Conservation (phyloP, 2,797 vertebrate genomes). For the Picus viridis region DNA sequence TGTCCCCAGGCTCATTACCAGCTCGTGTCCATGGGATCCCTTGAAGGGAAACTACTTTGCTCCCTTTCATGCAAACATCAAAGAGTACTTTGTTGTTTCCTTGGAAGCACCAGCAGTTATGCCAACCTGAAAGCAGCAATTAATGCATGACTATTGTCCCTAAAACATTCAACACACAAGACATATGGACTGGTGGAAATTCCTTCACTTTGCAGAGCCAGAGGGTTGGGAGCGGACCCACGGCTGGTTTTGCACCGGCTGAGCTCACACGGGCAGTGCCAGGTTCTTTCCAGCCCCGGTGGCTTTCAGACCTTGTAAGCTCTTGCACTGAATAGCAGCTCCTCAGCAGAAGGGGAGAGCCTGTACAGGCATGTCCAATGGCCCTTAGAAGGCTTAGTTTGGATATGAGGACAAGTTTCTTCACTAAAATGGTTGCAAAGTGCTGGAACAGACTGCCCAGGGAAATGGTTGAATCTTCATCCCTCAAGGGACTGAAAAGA, state of each 20-base stretch:
- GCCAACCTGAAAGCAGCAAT: neutral
- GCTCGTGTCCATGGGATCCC: rapidly evolving
- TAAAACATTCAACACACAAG: neutral
- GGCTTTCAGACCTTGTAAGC: neutral
- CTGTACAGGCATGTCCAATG: too few species aligned
- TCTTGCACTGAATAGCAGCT: neutral
- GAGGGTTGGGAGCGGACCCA: neutral
- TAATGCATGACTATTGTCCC: neutral
- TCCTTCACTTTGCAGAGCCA: neutral
- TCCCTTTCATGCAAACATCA: neutral
- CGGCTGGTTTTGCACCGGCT: rapidly evolving
- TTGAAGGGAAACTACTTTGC: neutral
- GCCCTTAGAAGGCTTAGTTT: too few species aligned
- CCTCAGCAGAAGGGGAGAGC: neutral
- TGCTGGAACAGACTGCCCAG: too few species aligned
- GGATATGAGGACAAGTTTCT: too few species aligned
- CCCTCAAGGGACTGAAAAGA: too few species aligned
- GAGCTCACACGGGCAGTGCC: neutral
- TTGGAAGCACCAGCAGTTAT: neutral
- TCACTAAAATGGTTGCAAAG: too few species aligned
- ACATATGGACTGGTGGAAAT: neutral
- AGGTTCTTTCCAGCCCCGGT: neutral
- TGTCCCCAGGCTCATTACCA: neutral
- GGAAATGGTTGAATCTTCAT: too few species aligned
- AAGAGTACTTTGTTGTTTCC: neutral